These are phyloP conservation scores for Tychaedon coryphoeus DNA, from an alignment of 2,113 vertebrate species.

Conservation along the genomic window DNA sequence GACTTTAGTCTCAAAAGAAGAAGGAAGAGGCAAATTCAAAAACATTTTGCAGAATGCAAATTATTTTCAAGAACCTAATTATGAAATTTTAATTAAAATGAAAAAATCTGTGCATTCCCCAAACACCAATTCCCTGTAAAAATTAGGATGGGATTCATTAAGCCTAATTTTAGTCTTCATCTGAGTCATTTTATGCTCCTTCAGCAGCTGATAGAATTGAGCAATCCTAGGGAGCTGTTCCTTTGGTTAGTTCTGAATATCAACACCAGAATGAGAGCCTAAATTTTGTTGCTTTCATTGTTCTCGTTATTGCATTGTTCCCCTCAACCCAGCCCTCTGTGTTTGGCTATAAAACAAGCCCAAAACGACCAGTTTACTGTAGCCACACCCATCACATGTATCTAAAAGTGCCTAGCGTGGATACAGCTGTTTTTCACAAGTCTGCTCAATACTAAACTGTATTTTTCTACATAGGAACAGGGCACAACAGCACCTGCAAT, in stretches of 20 bases:
- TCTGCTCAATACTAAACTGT: background rate
- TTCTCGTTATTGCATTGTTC: fast-evolving
- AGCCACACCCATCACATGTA: background rate
- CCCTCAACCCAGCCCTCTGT: background rate
- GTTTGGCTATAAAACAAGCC: background rate
- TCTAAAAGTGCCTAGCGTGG: background rate
- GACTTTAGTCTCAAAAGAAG: background rate
- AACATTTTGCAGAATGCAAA: background rate
- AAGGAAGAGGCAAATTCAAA: background rate
- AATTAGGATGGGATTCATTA: background rate
- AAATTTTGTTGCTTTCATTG: background rate
- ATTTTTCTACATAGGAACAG: background rate
- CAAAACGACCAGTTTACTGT: background rate
- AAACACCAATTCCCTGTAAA: background rate
- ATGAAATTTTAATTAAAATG: background rate
- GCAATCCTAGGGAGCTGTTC: background rate
- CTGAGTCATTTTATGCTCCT: background rate
- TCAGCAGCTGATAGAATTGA: background rate
- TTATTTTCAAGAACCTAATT: background rate
- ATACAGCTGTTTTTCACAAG: background rate
- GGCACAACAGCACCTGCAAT: background rate
- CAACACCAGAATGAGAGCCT: background rate
- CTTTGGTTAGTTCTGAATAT: background rate
- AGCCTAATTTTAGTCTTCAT: background rate
- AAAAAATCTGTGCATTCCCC: background rate